These are phyloP conservation scores for Lepus americanus DNA, from an alignment of 2,113 vertebrate species.

Conservation along the genomic window DNA sequence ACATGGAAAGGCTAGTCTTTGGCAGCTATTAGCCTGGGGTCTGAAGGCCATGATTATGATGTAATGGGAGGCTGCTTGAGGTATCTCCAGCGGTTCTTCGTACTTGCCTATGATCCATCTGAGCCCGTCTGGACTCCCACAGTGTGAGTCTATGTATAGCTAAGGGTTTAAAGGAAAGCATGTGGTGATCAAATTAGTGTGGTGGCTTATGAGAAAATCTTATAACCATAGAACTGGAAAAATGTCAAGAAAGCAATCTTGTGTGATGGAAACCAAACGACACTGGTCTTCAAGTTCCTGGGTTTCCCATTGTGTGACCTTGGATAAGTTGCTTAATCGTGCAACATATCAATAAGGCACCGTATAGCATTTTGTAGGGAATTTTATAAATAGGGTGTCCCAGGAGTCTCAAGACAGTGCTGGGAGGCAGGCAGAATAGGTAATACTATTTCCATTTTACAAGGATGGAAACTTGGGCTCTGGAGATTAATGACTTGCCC, in stretches of 20 bases:
- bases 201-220: constrained; percentile 40
- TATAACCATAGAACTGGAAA: not conserved
- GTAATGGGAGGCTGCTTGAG: not conserved
- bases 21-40: not conserved
- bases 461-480: not conserved
- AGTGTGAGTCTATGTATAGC: constrained; percentile 4
- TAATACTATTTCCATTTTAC: not conserved
- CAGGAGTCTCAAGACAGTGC: not conserved
- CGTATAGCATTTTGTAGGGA: not conserved
- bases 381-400: not conserved
- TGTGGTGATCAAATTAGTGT: constrained; percentile 11
- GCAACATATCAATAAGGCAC: not conserved
- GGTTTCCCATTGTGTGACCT: not conserved
- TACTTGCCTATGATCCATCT: not conserved
- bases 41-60: not conserved
- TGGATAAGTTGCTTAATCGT: not conserved
- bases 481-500: not conserved
- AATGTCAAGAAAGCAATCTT: not conserved
- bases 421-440: not conserved
- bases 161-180: constrained; percentile 46
- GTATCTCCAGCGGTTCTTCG: not conserved
- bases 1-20: not conserved
- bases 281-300: not conserved
- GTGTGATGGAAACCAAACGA: not conserved
- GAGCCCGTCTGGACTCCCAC: not conserved